phyloP scores from a whole-genome alignment of 2,113 vertebrate genomes.

The Thomomys bottae region DNA sequence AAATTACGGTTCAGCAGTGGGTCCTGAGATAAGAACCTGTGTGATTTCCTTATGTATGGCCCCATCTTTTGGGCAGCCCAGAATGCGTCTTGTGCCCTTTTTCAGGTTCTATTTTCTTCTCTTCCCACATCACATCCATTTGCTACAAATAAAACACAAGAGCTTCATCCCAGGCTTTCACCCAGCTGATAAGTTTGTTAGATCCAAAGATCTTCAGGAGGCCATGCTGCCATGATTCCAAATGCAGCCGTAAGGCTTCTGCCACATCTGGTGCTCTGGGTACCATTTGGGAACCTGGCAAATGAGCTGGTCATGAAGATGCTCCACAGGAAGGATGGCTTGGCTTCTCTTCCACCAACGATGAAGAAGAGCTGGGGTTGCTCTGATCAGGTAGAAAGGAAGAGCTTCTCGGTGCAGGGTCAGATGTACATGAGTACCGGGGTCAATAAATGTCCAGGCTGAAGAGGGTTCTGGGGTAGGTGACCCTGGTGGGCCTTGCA shows the following conservation, averaged over 20 bases:
- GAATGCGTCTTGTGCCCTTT: neutral
- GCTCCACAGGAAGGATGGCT: neutral
- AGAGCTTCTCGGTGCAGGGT: neutral
- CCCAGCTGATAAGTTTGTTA: neutral
- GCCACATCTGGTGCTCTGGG: neutral
- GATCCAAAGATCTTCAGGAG: constrained; percentile 45
- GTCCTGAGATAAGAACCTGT: constrained; percentile 9
- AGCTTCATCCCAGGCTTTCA: neutral
- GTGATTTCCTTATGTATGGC: neutral
- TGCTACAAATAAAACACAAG: constrained; percentile 52
- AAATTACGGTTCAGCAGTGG: constrained; percentile 47
- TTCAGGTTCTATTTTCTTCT: constrained; percentile 24
- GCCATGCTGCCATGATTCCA: neutral
- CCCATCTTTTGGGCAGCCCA: constrained; percentile 7
- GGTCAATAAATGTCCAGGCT: neutral
- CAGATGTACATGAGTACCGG: neutral
- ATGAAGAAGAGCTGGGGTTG: neutral
- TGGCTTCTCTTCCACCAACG: neutral
- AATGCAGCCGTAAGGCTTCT: neutral
- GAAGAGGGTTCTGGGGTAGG: neutral
- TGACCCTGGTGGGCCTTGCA: neutral
- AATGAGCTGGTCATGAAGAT: neutral
- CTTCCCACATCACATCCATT: neutral
- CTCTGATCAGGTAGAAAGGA: neutral
- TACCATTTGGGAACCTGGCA: neutral